A percentile compares a stretch with the other conserved stretches of the same genome.
Conservation (phyloP, 2,797 vertebrate genomes). For the Malurus leucopterus region DNA sequence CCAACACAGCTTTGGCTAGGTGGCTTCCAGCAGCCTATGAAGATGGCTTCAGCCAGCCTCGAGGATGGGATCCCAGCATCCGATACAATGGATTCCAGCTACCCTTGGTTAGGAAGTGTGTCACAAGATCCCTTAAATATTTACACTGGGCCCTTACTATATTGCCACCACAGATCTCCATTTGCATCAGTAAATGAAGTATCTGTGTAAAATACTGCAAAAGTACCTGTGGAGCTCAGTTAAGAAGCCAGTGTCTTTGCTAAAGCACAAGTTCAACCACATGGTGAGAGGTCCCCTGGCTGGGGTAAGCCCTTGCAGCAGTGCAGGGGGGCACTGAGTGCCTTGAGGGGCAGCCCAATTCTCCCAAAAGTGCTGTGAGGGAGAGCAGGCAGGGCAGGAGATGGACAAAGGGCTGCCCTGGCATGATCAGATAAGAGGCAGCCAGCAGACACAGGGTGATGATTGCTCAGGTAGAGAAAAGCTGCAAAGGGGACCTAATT, state of each 20-base stretch:
- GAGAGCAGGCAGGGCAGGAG: neutral
- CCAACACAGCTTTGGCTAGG: constrained; percentile 83
- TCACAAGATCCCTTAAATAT: neutral
- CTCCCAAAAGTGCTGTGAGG: rapidly evolving
- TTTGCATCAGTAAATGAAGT: neutral
- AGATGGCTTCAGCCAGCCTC: constrained; percentile 85
- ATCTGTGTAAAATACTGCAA: neutral
- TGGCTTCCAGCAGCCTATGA: constrained; percentile 94
- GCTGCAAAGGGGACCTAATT: neutral
- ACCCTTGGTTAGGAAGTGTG: constrained; percentile 75
- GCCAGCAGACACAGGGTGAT: neutral
- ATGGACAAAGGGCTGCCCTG: neutral
- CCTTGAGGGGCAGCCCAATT: neutral
- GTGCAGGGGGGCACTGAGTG: neutral
- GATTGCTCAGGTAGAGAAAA: neutral
- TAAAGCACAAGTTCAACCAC: neutral
- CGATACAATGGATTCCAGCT: constrained; percentile 81
- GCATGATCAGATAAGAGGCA: neutral
- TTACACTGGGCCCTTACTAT: neutral
- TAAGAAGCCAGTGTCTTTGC: neutral
- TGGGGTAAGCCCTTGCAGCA: neutral
- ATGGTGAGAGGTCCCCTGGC: neutral
- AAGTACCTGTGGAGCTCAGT: neutral
- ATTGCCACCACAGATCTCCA: neutral
- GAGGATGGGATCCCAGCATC: constrained; percentile 85